Evolutionary conservation across 2,113 vertebrate genomes (phyloP), one percentile per base, ranked within the genome.

Genomic region (Orycteropus afer): DNA sequence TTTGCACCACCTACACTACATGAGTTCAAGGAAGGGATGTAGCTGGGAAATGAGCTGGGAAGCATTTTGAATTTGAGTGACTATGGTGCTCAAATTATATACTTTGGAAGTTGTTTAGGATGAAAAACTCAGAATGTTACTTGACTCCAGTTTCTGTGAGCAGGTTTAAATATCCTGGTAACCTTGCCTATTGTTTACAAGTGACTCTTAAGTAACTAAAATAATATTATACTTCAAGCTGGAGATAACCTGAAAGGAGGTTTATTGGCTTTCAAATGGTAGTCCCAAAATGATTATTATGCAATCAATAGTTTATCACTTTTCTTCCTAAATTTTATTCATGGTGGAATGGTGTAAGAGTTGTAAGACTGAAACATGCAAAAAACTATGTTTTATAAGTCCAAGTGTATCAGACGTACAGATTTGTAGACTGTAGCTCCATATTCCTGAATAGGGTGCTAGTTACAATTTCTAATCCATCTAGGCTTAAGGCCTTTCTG

Each of bases 261-360:
- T 84, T 87, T 95, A 77, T 37, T 95, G 59, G 8, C 47, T 93
- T 20, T 22, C 18, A 90, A 87, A 67, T 49, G 61, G 32, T 14
- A 12, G 1, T 20, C 27, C 86, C 37, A 22, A 89, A 84, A 95
- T 77, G 14, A 17, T 49, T 76, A 7, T n/a, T 83, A 69, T 76
- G 9, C 1, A 49, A 74, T 51, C 7, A 57, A 12, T 53, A 80
- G 45, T 37, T 69, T 57, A 65, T 84, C 71, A 15, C 2, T 59
- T 92, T 20, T 93, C 10, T 83, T 27, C 47, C 40, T 89, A 61
- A 84, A 40, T 81, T 25, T 79, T 94, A 85, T 65, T 73, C 25
- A 61, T 65, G 40, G 5, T 69, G 77, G 32, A 51, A 32, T 76
- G 10, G 23, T 40, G 1, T 40, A 90, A 76, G 18, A 23, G 83